phyloP scores from a whole-genome alignment of 2,797 vertebrate species.

The Onychomys arenicola region DNA sequence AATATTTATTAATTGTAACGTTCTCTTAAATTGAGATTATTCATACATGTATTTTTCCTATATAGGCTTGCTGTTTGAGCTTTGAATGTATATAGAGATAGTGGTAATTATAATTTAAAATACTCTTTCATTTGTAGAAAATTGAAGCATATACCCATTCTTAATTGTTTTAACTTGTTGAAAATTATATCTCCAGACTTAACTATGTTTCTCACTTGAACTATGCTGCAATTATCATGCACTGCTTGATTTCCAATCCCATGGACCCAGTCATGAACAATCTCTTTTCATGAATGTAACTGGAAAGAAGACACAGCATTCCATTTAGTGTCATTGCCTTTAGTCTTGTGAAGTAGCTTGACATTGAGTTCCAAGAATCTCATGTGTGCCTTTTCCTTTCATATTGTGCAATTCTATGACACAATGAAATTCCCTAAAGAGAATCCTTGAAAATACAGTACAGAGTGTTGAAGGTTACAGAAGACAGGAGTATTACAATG shows the following conservation, averaged over 20 bases:
- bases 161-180: background rate
- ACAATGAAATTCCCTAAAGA: background rate
- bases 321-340: background rate
- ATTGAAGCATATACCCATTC: background rate
- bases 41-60: background rate
- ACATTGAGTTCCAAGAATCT: background rate
- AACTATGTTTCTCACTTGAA: background rate
- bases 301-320: too few relatives aligned
- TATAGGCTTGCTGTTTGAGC: background rate
- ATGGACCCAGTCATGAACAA: accelerated
- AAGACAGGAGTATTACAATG: accelerated
- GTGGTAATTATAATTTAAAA: background rate
- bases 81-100: background rate
- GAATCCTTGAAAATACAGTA: background rate
- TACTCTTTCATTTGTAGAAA: background rate
- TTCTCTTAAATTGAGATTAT: background rate
- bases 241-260: background rate
- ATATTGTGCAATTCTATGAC: background rate
- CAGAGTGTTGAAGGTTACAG: background rate
- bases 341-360: background rate
- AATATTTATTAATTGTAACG: background rate
- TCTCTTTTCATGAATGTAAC: background rate
- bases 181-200: background rate
- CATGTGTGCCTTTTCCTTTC: background rate
- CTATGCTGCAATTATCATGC: background rate